phyloP scores from a whole-genome alignment of 2,797 vertebrate genomes.

The Halcyon leucocephala region DNA sequence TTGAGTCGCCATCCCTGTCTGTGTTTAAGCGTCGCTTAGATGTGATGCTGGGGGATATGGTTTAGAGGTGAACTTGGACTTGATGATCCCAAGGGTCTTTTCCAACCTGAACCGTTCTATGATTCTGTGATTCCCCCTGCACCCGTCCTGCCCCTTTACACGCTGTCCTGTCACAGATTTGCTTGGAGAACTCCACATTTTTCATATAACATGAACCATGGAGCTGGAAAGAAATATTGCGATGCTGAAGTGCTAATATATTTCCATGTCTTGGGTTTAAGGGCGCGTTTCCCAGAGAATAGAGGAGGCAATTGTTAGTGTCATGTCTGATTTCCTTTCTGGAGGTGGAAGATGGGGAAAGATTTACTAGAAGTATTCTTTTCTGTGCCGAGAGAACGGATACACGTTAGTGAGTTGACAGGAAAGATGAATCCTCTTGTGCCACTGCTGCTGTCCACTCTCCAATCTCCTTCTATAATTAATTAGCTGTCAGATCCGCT shows the following conservation, averaged over 20 bases:
- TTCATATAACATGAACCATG: accelerated
- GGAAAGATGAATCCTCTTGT: constrained; percentile 70
- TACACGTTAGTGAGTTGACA: constrained; percentile 66
- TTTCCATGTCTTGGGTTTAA: constrained; percentile 48
- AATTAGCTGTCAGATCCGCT: constrained; percentile 82
- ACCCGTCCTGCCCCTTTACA: background rate
- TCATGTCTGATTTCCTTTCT: constrained; percentile 79
- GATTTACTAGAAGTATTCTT: constrained; percentile 66
- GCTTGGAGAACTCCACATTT: background rate
- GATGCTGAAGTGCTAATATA: constrained; percentile 26
- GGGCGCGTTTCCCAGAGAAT: constrained; percentile 58
- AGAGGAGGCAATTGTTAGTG: constrained; percentile 72
- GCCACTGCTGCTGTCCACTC: constrained; percentile 58
- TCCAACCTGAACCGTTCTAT: too few species aligned
- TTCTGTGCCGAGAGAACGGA: constrained; percentile 31
- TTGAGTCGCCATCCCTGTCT: too few species aligned
- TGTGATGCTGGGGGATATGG: too few species aligned
- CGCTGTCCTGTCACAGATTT: accelerated
- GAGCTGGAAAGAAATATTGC: background rate
- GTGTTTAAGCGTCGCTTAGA: too few species aligned
- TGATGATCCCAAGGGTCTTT: too few species aligned
- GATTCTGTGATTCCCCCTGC: too few species aligned
- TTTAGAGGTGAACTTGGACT: too few species aligned
- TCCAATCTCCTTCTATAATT: constrained; percentile 75
- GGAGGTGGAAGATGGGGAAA: constrained; percentile 62